Percentiles rank a stretch among this genome's conserved stretches.
These are phyloP conservation scores for Drosophila prosaltans DNA, from an alignment of 1,140 invertebrate species.

Conservation along the genomic window DNA sequence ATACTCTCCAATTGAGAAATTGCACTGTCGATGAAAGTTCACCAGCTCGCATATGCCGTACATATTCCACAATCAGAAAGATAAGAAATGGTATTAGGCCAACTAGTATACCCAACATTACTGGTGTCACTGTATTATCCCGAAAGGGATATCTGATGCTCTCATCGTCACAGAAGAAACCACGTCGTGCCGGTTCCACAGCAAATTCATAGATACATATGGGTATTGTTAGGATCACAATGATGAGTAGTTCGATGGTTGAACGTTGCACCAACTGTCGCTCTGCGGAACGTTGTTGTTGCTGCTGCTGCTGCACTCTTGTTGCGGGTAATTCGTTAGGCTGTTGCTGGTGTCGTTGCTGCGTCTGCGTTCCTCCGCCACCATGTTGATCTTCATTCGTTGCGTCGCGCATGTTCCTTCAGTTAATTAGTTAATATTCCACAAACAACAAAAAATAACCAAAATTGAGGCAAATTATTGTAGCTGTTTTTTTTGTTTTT, in stretches of 20 bases:
- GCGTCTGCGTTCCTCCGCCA: background rate
- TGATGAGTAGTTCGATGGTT: conserved; percentile 61
- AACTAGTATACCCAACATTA: conserved; percentile 90
- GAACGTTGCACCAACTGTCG: conserved; percentile 45
- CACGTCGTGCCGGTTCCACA: conserved; percentile 91
- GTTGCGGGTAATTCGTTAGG: background rate
- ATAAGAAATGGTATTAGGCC: conserved; percentile 84
- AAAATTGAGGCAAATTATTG: conserved; percentile 21
- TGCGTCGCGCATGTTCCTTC: conserved; percentile 54
- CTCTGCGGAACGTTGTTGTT: conserved; percentile 21
- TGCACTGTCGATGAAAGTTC: conserved; percentile 40
- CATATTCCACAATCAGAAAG: conserved; percentile 64
- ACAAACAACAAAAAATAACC: conserved; percentile 27
- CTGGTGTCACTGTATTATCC: conserved; percentile 90
- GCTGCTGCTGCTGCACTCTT: background rate
- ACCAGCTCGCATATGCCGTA: conserved; percentile 42
- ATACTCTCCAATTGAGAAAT: conserved; percentile 82
- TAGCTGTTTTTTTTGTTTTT: conserved; percentile 33
- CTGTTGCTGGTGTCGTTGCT: background rate
- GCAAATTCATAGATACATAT: conserved; percentile 89
- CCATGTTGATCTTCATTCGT: conserved; percentile 40
- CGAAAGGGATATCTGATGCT: conserved; percentile 93
- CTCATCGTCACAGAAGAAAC: conserved; percentile 98
- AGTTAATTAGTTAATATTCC: conserved; percentile 75
- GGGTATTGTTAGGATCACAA: conserved; percentile 83